Percentiles rank a stretch among this genome's conserved stretches.
Evolutionary conservation across 2,888 invertebrate genomes (phyloP).

Genomic region (Trisateles emortualis): DNA sequence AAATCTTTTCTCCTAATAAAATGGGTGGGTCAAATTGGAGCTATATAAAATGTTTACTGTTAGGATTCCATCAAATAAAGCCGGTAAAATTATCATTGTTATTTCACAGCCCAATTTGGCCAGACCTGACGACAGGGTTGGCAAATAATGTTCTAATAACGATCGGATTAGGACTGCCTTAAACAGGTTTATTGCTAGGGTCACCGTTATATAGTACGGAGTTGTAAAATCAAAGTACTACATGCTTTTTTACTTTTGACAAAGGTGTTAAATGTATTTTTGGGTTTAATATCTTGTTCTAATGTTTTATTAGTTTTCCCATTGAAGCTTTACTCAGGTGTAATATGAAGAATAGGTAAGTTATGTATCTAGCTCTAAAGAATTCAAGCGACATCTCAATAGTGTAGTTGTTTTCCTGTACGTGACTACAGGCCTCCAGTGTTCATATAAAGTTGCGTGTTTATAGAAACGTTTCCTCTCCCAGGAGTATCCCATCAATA

Average conservation of each 20-base stretch:
- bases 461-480: too few relatives aligned
- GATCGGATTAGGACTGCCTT: slow-evolving; percentile 25
- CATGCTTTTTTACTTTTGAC: not conserved
- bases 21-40: not conserved
- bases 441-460: too few relatives aligned
- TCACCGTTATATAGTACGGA: not conserved
- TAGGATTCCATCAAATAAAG: not conserved
- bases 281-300: not conserved
- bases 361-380: too few relatives aligned
- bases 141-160: slow-evolving; percentile 30
- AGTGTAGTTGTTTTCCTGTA: too few relatives aligned
- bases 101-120: slow-evolving; percentile 20
- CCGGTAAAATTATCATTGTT: slow-evolving; percentile 29
- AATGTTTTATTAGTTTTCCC: not conserved
- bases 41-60: slow-evolving; percentile 6
- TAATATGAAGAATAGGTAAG: too few relatives aligned
- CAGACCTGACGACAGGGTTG: slow-evolving; percentile 3
- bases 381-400: too few relatives aligned
- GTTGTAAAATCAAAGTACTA: slow-evolving; percentile 4
- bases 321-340: too few relatives aligned
- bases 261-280: not conserved
- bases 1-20: not conserved
- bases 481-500: too few relatives aligned
- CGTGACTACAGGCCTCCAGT: too few relatives aligned
- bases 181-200: slow-evolving; percentile 14